Evolutionary conservation across 2,797 vertebrate genomes (phyloP), one percentile per base, ranked within the genome.

Genomic region (Amblyopsis hoosieri): DNA sequence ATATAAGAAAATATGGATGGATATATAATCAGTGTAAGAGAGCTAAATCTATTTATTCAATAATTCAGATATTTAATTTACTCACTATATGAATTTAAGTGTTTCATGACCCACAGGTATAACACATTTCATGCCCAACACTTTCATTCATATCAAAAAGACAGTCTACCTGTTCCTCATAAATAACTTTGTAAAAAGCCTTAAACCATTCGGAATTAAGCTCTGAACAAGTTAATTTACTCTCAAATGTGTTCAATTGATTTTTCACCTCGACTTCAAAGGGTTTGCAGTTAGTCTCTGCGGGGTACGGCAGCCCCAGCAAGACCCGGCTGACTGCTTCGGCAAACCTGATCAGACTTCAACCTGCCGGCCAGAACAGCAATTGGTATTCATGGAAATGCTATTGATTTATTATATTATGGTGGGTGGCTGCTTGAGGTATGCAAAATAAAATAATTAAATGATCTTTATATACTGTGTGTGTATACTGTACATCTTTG

Each of bases 201-300:
- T 84, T 85, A 79, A 85, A 84, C 80, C 67, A 64, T 76, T 89
- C 74, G 71, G 87, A 87, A 89, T 87, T 84, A 88, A 91, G 84
- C 86, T 87, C 83, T 81, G 87, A 90, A 91, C 82, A 90, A 90
- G 85, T 91, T 87, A 42, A 87, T 89, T 90, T 87, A 87, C 81
- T 89, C 75, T 83, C 85, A 85, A 79, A 89, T 72, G 74, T 89
- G 85, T 86, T 85, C 81, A 90, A 91, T 90, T 89, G 91, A 92
- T 92, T 92, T 87, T 82, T 74, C 83, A 80, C 83, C 74, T 87
- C 69, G 69, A 88, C 88, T 90, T 93, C 87, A 93, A 90, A 92
- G 81, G 69, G 58, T 70, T 54, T 62, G 70, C 66, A 74, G 63
- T 76, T 71, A 69, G 74, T 69, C 64, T 80, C 83, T 60, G 64